Conservation (phyloP, 2,797 vertebrate species). For the Podargus strigoides region DNA sequence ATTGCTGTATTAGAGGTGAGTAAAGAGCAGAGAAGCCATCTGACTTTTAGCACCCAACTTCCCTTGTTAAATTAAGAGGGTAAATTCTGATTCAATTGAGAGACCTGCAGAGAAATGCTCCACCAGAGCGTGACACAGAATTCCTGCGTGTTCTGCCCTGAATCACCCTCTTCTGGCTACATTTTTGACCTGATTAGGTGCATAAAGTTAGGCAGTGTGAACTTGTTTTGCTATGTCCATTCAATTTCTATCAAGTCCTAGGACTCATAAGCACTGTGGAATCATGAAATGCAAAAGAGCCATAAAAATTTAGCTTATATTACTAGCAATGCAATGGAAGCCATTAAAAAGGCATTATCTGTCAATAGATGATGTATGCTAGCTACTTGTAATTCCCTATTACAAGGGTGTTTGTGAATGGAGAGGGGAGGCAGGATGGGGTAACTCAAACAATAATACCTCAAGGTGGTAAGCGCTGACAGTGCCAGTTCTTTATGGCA, state of each 20-base stretch:
- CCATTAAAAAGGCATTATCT: conserved; percentile 33
- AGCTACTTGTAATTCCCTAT: neutral
- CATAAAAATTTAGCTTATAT: neutral
- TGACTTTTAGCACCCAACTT: neutral
- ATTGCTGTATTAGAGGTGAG: neutral
- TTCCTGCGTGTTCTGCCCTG: neutral
- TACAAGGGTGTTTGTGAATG: neutral
- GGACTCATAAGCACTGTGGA: neutral
- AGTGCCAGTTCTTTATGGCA: neutral
- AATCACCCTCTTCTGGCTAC: neutral
- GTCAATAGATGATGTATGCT: neutral
- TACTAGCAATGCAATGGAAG: neutral
- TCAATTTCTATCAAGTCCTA: neutral
- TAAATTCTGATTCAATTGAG: neutral
- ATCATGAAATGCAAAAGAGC: conserved; percentile 9
- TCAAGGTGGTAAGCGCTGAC: neutral
- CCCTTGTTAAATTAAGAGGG: neutral
- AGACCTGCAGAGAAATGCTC: neutral
- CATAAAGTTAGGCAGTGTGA: neutral
- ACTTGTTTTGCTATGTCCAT: neutral
- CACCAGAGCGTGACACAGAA: neutral
- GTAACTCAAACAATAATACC: neutral
- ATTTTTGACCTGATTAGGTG: neutral
- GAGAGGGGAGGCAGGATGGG: neutral
- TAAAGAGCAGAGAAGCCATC: neutral